Percentiles rank a stretch among this genome's conserved stretches.
Conservation (phyloP, 2,113 vertebrate species). For the pig (Sus scrofa) region DNA sequence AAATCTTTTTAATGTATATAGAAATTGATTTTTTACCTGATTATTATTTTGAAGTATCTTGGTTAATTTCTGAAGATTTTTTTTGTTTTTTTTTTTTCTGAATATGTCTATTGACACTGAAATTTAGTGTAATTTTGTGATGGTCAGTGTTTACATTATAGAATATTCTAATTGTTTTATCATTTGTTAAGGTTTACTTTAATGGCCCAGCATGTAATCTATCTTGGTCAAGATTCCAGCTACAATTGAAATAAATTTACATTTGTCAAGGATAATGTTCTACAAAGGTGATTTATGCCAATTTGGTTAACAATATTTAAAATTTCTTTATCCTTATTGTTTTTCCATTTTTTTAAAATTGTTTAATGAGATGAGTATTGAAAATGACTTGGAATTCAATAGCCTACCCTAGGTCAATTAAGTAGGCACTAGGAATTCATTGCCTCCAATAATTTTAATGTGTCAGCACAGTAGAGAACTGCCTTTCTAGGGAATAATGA, state of each 20-base stretch:
- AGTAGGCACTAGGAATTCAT: not conserved
- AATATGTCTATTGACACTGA: not conserved
- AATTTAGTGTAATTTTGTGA: not conserved
- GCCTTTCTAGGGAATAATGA: not conserved
- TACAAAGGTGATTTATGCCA: not conserved
- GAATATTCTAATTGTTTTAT: not conserved
- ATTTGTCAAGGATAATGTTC: not conserved
- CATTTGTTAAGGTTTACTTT: not conserved
- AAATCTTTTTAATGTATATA: not conserved
- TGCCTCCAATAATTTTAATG: not conserved
- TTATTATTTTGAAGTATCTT: not conserved
- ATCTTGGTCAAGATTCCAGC: not conserved
- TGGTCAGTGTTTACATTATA: not conserved
- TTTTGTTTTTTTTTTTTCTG: not conserved
- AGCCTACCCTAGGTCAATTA: not conserved
- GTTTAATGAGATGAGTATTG: not conserved
- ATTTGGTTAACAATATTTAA: not conserved
- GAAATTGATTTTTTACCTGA: not conserved
- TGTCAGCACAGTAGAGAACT: not conserved
- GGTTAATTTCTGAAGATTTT: not conserved
- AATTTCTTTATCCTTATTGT: not conserved
- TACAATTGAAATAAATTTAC: not conserved
- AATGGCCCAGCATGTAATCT: not conserved
- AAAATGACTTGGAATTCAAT: not conserved
- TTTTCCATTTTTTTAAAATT: not conserved